These are phyloP conservation scores for Catostomus latipinnis DNA, from an alignment of 2,797 vertebrate genomes.

Conservation along the genomic window DNA sequence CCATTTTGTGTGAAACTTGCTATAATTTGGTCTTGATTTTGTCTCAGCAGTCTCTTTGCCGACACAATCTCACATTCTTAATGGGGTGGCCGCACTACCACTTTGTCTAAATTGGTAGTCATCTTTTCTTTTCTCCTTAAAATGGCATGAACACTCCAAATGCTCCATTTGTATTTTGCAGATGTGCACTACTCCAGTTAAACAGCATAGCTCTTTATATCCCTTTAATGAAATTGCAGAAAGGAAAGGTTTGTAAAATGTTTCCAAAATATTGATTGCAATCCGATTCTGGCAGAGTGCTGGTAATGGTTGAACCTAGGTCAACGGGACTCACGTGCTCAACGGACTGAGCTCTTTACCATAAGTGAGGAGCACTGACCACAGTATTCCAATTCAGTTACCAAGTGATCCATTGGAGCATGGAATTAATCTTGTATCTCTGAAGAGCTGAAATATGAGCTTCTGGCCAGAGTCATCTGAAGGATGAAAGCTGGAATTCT, in stretches of 20 bases:
- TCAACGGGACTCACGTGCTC: conserved; percentile 13
- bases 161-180: conserved; percentile 13
- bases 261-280: conserved; percentile 40
- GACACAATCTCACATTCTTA: conserved; percentile 14
- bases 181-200: background rate
- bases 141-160: conserved; percentile 10
- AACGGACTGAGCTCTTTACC: conserved; percentile 43
- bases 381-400: conserved; percentile 52
- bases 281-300: background rate
- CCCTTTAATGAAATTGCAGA: conserved; percentile 14
- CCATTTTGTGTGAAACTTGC: conserved; percentile 22
- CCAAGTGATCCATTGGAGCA: conserved; percentile 40
- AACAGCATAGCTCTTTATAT: conserved; percentile 7
- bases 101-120: conserved; percentile 11
- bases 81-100: background rate
- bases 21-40: conserved; percentile 28
- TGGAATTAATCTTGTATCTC: background rate
- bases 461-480: conserved; percentile 14
- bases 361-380: conserved; percentile 37
- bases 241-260: conserved; percentile 9
- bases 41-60: conserved; percentile 18
- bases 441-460: conserved; percentile 28
- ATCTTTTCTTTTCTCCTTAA: conserved; percentile 25
- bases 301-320: conserved; percentile 24
- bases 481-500: conserved; percentile 21